Evolutionary conservation across 2,888 invertebrate genomes (phyloP).

Genomic region (Balanococcus diminutus): DNA sequence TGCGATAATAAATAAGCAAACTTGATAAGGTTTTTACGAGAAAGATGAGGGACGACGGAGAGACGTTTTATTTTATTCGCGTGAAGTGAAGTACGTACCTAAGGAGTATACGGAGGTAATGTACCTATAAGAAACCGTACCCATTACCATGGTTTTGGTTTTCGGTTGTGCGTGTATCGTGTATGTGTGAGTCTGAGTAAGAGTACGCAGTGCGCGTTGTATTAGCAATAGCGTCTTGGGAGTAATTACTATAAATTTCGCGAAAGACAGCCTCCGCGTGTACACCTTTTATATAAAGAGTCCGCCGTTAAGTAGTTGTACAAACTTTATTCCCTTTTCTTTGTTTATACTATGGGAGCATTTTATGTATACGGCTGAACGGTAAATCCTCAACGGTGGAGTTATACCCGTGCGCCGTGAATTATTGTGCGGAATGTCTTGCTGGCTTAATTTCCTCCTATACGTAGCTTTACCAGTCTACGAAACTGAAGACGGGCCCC

Average conservation of each 20-base stretch:
- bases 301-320: conserved; percentile 41
- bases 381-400: conserved; percentile 22
- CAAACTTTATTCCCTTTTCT: conserved; percentile 41
- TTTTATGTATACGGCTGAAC: conserved; percentile 36
- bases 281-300: conserved; percentile 36
- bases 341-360: conserved; percentile 27
- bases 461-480: neutral
- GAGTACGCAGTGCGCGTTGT: neutral
- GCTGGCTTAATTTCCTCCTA: conserved; percentile 19
- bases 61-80: neutral
- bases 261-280: conserved; percentile 41
- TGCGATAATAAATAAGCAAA: conserved; percentile 37
- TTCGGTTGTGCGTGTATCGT: neutral
- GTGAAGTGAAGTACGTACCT: too few relatives aligned
- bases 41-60: conserved; percentile 2
- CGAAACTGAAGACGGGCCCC: neutral
- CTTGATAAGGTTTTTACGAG: conserved; percentile 21
- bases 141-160: neutral
- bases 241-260: conserved; percentile 52
- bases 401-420: neutral
- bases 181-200: neutral
- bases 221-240: conserved; percentile 43
- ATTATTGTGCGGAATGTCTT: conserved; percentile 31
- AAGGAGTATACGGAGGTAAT: too few relatives aligned
- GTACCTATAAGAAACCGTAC: neutral